Evolutionary conservation across 2,797 vertebrate species (phyloP).

Genomic region (Lacerta bilineata): DNA sequence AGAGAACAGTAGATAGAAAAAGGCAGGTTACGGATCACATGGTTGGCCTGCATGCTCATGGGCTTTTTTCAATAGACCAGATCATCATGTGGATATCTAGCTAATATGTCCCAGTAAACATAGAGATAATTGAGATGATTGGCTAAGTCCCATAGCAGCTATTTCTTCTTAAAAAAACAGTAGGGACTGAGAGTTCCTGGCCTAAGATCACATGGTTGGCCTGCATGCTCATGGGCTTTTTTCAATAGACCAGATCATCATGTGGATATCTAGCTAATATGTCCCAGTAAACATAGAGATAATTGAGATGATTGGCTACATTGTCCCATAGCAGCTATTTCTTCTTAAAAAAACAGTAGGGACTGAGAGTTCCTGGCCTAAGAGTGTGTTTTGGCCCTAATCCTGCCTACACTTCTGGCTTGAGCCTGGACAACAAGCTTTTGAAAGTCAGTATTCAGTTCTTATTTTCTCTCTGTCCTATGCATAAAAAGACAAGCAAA

Average conservation of each 20-base stretch:
- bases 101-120: background rate
- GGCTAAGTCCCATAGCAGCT: background rate
- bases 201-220: background rate
- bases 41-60: background rate
- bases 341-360: background rate
- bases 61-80: background rate
- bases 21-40: background rate
- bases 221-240: background rate
- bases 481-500: constrained; percentile 27
- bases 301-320: constrained; percentile 1
- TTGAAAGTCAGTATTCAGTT: background rate
- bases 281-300: background rate
- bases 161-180: background rate
- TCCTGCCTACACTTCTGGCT: background rate
- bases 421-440: background rate
- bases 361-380: background rate
- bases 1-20: background rate
- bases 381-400: constrained; percentile 2
- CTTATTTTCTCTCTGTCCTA: constrained; percentile 13
- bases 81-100: background rate
- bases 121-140: constrained; percentile 11
- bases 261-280: background rate
- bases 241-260: background rate
- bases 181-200: background rate
- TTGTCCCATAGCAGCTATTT: background rate